These are phyloP conservation scores for Micrastur ruficollis DNA, from an alignment of 2,797 vertebrate genomes.

Conservation along the genomic window DNA sequence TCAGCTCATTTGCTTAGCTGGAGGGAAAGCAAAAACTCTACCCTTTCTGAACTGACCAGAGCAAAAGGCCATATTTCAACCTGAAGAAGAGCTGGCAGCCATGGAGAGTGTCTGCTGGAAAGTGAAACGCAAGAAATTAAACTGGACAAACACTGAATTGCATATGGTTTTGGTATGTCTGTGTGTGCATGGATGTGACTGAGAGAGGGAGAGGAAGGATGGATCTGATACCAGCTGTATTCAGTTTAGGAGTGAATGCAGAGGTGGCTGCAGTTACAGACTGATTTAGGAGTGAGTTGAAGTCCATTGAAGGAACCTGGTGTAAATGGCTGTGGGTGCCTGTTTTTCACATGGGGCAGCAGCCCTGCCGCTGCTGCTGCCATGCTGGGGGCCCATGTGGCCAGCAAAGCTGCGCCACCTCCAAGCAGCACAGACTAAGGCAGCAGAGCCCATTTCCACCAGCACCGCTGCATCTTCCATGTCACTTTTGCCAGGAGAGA, in stretches of 20 bases:
- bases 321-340: not conserved
- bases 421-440: not conserved
- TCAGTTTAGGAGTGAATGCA: not conserved
- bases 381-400: fast-evolving
- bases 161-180: not conserved
- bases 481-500: not conserved
- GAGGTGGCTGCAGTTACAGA: not conserved
- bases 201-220: not conserved
- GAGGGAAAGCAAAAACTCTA: not conserved
- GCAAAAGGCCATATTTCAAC: not conserved
- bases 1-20: not conserved
- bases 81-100: not conserved
- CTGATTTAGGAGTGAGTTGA: not conserved
- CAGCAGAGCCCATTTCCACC: not conserved
- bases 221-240: fast-evolving
- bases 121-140: not conserved
- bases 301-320: fast-evolving
- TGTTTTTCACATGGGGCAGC: not conserved
- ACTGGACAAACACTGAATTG: not conserved
- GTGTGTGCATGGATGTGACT: not conserved
- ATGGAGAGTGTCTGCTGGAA: not conserved
- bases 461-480: not conserved
- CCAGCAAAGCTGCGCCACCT: not conserved
- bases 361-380: not conserved
- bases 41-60: not conserved